These are phyloP conservation scores for Oasisia sp. DNA, from an alignment of 2,888 invertebrate species.

Conservation along the genomic window DNA sequence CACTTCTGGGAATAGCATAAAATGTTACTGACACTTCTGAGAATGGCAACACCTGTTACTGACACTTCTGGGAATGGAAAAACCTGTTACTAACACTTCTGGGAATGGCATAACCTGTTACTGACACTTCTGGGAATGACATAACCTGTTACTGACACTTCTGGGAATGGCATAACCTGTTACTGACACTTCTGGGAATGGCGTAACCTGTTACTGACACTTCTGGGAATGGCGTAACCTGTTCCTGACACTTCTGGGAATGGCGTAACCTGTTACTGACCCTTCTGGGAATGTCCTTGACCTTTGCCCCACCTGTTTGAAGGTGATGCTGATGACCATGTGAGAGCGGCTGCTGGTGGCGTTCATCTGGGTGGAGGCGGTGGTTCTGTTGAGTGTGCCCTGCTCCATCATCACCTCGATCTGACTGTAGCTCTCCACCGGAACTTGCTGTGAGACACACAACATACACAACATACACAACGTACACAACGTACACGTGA, in stretches of 20 bases:
- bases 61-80: background rate
- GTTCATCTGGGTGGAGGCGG: constrained; percentile 56
- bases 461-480: too few species aligned
- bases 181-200: background rate
- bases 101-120: background rate
- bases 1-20: background rate
- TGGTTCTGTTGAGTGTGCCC: constrained; percentile 52
- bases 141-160: background rate
- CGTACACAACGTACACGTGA: background rate
- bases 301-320: constrained; percentile 49
- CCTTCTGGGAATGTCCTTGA: background rate
- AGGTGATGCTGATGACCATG: constrained; percentile 56
- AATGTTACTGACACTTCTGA: background rate
- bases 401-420: constrained; percentile 55
- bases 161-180: background rate
- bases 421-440: constrained; percentile 49
- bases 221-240: too few species aligned
- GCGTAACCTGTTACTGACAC: background rate
- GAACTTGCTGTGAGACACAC: constrained; percentile 46
- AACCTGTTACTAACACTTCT: background rate
- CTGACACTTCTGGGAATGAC: too few species aligned
- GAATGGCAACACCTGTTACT: background rate
- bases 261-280: too few species aligned
- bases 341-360: constrained; percentile 58
- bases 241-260: too few species aligned